Evolutionary conservation across 2,113 vertebrate species (phyloP).

Genomic region (Atlantisia rogersi): DNA sequence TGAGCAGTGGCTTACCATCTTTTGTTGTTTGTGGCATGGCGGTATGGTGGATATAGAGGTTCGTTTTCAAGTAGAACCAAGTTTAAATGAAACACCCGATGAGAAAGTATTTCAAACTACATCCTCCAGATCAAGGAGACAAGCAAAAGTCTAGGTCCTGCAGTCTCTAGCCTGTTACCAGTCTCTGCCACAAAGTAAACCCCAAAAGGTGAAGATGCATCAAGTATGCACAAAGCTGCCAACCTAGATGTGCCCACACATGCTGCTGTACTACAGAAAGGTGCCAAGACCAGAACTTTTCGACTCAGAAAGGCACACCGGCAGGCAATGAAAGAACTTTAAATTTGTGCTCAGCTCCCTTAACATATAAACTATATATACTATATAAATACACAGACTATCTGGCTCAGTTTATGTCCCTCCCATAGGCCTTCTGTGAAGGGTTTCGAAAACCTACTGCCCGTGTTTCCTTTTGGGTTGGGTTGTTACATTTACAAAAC

Average conservation of each 20-base stretch:
- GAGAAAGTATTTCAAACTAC: background rate
- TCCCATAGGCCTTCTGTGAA: background rate
- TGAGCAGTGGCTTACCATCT: conserved; percentile 6
- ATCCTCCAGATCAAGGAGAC: background rate
- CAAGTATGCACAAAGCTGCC: background rate
- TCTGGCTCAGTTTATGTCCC: background rate
- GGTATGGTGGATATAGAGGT: background rate
- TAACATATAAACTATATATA: background rate
- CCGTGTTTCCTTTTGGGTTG: background rate
- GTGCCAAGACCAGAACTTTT: conserved; percentile 20
- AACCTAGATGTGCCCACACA: conserved; percentile 16
- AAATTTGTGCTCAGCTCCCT: background rate
- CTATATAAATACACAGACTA: background rate
- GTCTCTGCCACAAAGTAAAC: background rate
- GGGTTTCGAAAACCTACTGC: background rate
- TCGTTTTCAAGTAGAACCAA: conserved; percentile 29
- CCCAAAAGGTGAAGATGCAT: background rate
- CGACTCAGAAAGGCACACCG: background rate
- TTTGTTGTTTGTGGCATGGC: conserved; percentile 34
- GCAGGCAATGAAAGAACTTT: conserved; percentile 6
- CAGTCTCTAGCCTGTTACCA: background rate
- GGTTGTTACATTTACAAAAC: background rate
- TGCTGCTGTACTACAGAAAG: background rate
- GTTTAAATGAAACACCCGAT: conserved; percentile 42
- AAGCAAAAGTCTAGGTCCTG: background rate